Evolutionary conservation across 1,140 invertebrate genomes (phyloP).

Genomic region (Adelges cooleyi): DNA sequence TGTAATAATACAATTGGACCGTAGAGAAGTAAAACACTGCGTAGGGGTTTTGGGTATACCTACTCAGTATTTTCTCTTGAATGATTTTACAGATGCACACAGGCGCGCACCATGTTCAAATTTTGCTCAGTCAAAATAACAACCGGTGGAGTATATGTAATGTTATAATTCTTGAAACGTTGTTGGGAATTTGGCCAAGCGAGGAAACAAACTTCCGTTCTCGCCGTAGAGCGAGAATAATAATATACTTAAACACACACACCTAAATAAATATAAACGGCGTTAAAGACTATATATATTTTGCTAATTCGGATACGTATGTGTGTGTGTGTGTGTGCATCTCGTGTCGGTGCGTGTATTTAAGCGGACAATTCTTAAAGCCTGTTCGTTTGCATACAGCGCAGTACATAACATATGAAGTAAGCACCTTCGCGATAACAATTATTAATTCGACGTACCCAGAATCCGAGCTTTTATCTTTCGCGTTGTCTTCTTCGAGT

Average conservation of each 20-base stretch:
- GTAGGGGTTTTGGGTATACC: too few relatives aligned
- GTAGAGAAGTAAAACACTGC: too few relatives aligned
- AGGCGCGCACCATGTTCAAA: too few relatives aligned
- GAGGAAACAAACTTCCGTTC: background rate
- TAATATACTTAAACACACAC: too few relatives aligned
- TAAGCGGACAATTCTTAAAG: background rate
- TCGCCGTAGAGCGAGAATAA: background rate
- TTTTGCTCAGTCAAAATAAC: too few relatives aligned
- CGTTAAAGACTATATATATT: too few relatives aligned
- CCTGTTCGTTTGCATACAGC: conserved; percentile 16
- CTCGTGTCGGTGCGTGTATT: background rate
- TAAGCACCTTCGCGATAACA: background rate
- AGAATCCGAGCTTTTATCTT: background rate
- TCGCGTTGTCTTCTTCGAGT: too few relatives aligned
- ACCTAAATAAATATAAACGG: too few relatives aligned
- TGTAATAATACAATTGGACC: too few relatives aligned
- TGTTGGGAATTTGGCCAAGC: background rate
- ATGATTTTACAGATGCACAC: too few relatives aligned
- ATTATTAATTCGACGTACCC: conserved; percentile 13
- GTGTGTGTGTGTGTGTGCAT: background rate
- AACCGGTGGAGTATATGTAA: background rate
- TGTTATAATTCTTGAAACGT: background rate
- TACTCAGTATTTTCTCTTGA: too few relatives aligned
- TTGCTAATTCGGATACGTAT: background rate
- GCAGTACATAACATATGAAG: background rate